Percentiles rank a stretch among this genome's conserved stretches.
These are phyloP conservation scores for Polypedilum pembai DNA, from an alignment of 1,140 invertebrate species.

Conservation along the genomic window DNA sequence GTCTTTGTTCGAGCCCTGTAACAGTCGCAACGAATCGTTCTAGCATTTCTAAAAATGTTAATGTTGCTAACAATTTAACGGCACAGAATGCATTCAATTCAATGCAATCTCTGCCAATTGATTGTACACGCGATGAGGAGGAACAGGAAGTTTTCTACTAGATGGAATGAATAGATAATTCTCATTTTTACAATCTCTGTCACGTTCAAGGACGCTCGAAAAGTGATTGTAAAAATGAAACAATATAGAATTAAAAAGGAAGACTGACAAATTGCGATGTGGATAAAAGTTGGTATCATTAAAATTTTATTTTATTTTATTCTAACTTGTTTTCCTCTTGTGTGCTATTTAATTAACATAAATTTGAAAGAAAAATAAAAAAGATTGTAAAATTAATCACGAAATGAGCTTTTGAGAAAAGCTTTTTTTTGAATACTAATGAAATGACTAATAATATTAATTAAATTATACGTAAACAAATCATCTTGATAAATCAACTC, in stretches of 20 bases:
- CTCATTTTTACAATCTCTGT: too few species aligned
- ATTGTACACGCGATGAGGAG: neutral
- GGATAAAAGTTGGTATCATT: neutral
- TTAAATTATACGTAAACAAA: too few species aligned
- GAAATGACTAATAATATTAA: too few species aligned
- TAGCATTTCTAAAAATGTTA: neutral
- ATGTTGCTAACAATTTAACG: conserved; percentile 24
- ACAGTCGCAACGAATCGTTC: neutral
- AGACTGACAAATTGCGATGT: conserved; percentile 1
- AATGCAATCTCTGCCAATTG: neutral
- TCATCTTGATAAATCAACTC: too few species aligned
- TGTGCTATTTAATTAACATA: neutral
- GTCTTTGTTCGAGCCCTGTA: neutral
- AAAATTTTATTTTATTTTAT: neutral
- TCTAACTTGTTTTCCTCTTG: neutral
- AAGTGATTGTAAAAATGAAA: too few species aligned
- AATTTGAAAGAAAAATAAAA: too few species aligned
- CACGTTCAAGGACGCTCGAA: too few species aligned
- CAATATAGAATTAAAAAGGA: neutral
- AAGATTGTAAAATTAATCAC: too few species aligned
- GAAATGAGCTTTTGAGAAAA: too few species aligned
- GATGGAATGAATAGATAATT: neutral
- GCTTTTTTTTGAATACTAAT: too few species aligned
- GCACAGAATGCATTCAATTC: neutral
- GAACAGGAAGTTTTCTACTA: conserved; percentile 18